Percentiles rank a stretch among this genome's conserved stretches.
These are phyloP conservation scores for Mobula hypostoma DNA, from an alignment of 2,113 vertebrate species.

Conservation along the genomic window DNA sequence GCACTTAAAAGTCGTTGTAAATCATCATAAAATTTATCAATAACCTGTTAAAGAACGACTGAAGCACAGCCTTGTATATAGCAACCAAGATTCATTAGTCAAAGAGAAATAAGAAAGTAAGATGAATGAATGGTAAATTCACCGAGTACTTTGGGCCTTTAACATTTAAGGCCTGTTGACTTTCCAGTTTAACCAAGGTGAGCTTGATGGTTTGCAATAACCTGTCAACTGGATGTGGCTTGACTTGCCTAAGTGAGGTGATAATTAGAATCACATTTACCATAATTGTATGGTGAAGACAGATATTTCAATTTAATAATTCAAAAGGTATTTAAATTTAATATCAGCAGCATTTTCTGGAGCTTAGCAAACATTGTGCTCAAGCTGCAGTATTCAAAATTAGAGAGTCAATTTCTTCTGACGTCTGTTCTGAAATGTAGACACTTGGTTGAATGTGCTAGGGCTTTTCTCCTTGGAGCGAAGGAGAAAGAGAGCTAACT, in stretches of 20 bases:
- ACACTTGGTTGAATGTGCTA: too few relatives aligned
- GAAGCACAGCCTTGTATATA: not conserved
- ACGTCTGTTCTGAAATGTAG: too few relatives aligned
- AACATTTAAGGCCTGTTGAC: not conserved
- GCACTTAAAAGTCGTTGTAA: not conserved
- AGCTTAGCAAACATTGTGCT: not conserved
- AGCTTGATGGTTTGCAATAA: not conserved
- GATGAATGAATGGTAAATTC: not conserved
- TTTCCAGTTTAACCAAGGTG: not conserved
- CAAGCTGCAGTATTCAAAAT: not conserved
- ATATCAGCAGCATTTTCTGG: not conserved
- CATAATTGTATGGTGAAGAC: not conserved
- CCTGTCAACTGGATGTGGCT: not conserved
- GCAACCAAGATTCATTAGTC: not conserved
- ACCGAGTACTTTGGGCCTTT: not conserved
- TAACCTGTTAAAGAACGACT: slow-evolving; percentile 7
- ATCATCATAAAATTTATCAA: slow-evolving; percentile 11
- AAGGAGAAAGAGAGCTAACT: too few relatives aligned
- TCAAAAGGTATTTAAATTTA: not conserved
- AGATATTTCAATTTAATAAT: not conserved
- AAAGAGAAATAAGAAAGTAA: not conserved
- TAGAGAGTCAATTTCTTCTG: too few relatives aligned
- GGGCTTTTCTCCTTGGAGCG: too few relatives aligned
- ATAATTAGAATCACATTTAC: not conserved
- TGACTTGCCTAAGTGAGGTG: not conserved